These are phyloP conservation scores for Rhamphomyia laevipes DNA, from an alignment of 2,888 invertebrate species.

Conservation along the genomic window DNA sequence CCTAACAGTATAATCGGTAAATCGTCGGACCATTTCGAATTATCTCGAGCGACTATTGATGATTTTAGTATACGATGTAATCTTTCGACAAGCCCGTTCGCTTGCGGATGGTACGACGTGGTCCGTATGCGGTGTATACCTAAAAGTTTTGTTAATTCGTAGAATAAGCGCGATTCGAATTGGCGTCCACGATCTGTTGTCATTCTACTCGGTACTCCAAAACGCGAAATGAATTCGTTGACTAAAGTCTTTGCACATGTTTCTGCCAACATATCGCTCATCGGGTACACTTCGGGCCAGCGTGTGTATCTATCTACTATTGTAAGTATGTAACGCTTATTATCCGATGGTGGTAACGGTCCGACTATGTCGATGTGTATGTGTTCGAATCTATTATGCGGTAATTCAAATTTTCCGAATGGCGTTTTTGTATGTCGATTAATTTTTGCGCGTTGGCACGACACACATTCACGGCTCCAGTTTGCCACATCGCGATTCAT, in stretches of 20 bases:
- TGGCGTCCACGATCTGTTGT: no score
- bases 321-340: neutral
- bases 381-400: neutral
- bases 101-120: neutral
- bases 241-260: neutral
- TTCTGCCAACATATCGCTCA: neutral
- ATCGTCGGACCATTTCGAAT: no score
- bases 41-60: no score
- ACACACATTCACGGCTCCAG: constrained; percentile 22
- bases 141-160: neutral
- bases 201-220: neutral
- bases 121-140: neutral
- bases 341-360: neutral
- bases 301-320: neutral
- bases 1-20: no score
- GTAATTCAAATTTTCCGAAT: neutral
- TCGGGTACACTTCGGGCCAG: neutral
- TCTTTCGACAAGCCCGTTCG: neutral
- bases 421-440: neutral
- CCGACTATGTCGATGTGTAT: neutral
- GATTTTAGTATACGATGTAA: neutral
- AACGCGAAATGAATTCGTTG: neutral
- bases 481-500: constrained; percentile 19
- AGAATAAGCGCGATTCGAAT: no score
- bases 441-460: constrained; percentile 17